These are phyloP conservation scores for Dunckerocampus dactyliophorus DNA, from an alignment of 2,113 vertebrate genomes.

Conservation along the genomic window DNA sequence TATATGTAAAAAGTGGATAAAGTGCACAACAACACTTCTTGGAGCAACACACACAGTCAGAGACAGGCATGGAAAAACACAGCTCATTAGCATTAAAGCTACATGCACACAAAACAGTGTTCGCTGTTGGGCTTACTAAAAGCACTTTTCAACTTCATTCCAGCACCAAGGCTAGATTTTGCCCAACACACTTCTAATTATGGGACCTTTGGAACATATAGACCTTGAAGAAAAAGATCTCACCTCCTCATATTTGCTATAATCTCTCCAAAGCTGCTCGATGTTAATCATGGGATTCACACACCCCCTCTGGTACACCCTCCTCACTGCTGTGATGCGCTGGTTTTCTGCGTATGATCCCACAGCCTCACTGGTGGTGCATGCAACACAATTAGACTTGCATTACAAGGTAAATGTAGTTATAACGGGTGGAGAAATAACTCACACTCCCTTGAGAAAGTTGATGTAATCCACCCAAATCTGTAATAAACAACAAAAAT, in stretches of 20 bases:
- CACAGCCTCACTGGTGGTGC: constrained; percentile 85
- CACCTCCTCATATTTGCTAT: constrained; percentile 99
- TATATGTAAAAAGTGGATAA: too few species aligned
- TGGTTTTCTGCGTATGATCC: constrained; percentile 99
- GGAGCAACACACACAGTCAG: too few species aligned
- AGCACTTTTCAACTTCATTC: too few species aligned
- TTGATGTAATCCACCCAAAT: constrained; percentile 99
- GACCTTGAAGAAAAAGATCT: constrained; percentile 20
- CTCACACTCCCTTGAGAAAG: constrained; percentile 99
- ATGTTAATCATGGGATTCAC: constrained; percentile 99
- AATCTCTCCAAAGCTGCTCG: constrained; percentile 98
- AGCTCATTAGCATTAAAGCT: too few species aligned
- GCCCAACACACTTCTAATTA: too few species aligned
- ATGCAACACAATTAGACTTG: constrained; percentile 12
- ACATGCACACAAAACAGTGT: too few species aligned
- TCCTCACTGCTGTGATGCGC: constrained; percentile 94
- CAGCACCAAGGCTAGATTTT: too few species aligned
- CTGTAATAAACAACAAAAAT: constrained; percentile 64
- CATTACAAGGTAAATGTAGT: neutral
- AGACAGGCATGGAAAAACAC: too few species aligned
- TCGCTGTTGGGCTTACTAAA: too few species aligned
- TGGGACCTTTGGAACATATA: neutral
- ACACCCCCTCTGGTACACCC: constrained; percentile 97
- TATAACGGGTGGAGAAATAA: constrained; percentile 30
- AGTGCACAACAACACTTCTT: too few species aligned